phyloP scores from a whole-genome alignment of 2,888 invertebrate species.

The Halictus quadricinctus region DNA sequence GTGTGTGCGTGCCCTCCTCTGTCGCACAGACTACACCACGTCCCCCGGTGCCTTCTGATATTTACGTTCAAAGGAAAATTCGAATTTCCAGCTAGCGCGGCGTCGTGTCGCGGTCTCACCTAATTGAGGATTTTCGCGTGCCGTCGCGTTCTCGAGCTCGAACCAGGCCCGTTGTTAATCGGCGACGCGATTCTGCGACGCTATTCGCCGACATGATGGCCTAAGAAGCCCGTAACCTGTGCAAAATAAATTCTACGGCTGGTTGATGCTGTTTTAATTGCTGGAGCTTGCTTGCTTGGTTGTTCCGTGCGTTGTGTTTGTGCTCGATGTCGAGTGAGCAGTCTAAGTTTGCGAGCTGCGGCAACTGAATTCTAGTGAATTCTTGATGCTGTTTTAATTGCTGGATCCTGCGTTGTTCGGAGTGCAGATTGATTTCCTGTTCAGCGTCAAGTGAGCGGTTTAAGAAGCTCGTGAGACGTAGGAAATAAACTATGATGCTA shows the following conservation, averaged over 20 bases:
- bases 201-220: not conserved
- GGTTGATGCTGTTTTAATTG: not conserved
- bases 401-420: not conserved
- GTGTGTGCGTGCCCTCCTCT: not conserved
- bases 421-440: not conserved
- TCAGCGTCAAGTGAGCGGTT: not conserved
- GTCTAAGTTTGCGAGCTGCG: not conserved
- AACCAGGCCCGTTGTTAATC: not conserved
- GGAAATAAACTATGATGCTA: not conserved
- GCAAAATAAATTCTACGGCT: not conserved
- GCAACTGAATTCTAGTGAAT: not conserved
- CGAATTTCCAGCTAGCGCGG: constrained; percentile 4
- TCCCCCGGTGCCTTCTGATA: not conserved
- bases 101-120: constrained; percentile 7
- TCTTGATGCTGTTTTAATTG: not conserved
- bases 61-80: constrained; percentile 10
- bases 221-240: not conserved
- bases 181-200: not conserved
- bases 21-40: not conserved
- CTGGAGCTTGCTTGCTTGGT: not conserved
- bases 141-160: not conserved
- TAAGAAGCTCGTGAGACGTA: not conserved
- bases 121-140: constrained; percentile 19
- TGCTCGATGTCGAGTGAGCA: not conserved
- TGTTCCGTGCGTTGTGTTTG: not conserved